These are phyloP conservation scores for Drosophila hamatofila DNA, from an alignment of 2,888 invertebrate genomes.

Conservation along the genomic window DNA sequence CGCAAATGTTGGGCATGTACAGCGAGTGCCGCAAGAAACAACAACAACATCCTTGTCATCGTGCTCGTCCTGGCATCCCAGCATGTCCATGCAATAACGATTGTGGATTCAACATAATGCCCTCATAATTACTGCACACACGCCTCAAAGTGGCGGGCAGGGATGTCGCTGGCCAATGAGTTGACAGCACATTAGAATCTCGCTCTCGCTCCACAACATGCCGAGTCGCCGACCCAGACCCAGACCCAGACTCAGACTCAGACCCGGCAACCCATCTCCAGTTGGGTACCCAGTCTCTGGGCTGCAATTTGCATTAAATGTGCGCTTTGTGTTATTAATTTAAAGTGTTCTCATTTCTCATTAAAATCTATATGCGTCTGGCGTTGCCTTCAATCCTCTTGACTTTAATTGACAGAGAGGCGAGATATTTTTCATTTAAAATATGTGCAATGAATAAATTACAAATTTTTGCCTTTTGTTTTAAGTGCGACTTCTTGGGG, in stretches of 20 bases:
- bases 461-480: conserved; percentile 11
- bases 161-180: conserved; percentile 55
- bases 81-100: conserved; percentile 82
- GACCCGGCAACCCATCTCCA: not conserved
- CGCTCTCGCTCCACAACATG: not conserved
- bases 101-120: conserved; percentile 83
- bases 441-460: conserved; percentile 53
- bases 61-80: conserved; percentile 54
- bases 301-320: conserved; percentile 79
- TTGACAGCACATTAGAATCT: conserved; percentile 61
- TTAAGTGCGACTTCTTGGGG: conserved; percentile 10
- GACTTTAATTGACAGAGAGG: conserved; percentile 24
- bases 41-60: conserved; percentile 34
- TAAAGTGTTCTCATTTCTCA: conserved; percentile 73
- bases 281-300: conserved; percentile 36
- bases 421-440: conserved; percentile 24
- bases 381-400: conserved; percentile 9
- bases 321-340: conserved; percentile 79
- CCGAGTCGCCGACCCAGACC: not conserved
- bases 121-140: conserved; percentile 83
- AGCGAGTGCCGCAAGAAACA: conserved; percentile 66
- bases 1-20: conserved; percentile 63
- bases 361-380: conserved; percentile 58
- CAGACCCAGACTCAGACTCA: too few relatives aligned
- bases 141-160: conserved; percentile 47